A percentile compares a stretch with the other conserved stretches of the same genome.
Evolutionary conservation across 2,797 vertebrate genomes (phyloP).

Genomic region (Erethizon dorsatum): DNA sequence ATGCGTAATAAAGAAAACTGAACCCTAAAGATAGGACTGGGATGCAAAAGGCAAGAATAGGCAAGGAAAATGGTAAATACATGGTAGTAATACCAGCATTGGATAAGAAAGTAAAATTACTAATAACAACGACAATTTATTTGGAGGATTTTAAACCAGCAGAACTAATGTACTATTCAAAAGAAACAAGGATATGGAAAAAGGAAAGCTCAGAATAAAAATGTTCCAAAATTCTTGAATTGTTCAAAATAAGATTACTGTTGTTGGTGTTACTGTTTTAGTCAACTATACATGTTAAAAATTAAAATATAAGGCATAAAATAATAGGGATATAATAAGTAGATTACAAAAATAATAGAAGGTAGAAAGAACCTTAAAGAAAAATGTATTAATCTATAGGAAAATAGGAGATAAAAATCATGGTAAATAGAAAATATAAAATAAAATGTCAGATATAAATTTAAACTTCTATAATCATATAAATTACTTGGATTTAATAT

Average conservation of each 20-base stretch:
- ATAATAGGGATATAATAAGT: conserved; percentile 47
- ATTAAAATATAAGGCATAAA: conserved; percentile 67
- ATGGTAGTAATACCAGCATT: neutral
- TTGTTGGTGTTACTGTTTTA: neutral
- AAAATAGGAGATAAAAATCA: conserved; percentile 34
- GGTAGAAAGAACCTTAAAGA: conserved; percentile 37
- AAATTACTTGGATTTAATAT: conserved; percentile 28
- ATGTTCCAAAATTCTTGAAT: conserved; percentile 47
- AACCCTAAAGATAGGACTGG: neutral
- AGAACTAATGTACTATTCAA: conserved; percentile 17
- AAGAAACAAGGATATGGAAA: conserved; percentile 9
- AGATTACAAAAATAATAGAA: conserved; percentile 49
- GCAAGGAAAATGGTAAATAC: neutral
- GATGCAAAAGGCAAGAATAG: neutral
- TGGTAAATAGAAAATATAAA: conserved; percentile 32
- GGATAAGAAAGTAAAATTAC: conserved; percentile 1
- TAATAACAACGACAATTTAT: neutral
- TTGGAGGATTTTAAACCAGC: neutral
- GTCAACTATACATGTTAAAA: conserved; percentile 61
- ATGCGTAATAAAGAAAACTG: neutral
- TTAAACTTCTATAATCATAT: neutral
- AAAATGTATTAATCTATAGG: conserved; percentile 52
- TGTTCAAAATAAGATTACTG: conserved; percentile 56
- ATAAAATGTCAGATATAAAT: conserved; percentile 20
- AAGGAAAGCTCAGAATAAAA: conserved; percentile 52